These are phyloP conservation scores for Myotis brandtii DNA, from an alignment of 2,113 vertebrate species.

Conservation along the genomic window DNA sequence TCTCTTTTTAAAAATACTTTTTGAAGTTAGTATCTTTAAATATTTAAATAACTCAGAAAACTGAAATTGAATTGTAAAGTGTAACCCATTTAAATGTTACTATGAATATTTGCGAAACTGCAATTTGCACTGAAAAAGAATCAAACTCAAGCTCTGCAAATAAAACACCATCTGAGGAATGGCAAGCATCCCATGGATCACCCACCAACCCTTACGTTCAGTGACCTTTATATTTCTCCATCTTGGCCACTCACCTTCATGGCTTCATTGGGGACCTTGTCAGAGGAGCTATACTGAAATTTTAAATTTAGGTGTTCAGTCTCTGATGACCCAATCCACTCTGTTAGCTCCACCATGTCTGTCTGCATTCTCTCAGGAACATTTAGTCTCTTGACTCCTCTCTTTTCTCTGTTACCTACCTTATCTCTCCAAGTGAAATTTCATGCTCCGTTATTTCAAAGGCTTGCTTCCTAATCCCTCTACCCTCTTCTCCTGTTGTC, in stretches of 20 bases:
- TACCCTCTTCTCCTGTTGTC: neutral
- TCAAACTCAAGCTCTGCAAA: neutral
- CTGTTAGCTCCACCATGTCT: neutral
- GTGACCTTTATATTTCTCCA: neutral
- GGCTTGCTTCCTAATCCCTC: neutral
- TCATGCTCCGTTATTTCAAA: neutral
- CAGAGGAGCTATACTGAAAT: neutral
- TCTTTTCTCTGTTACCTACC: neutral
- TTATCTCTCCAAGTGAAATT: neutral
- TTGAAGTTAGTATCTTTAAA: constrained; percentile 48
- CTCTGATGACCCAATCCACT: neutral
- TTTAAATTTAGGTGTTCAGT: neutral
- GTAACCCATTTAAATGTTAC: constrained; percentile 4
- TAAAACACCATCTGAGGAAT: neutral
- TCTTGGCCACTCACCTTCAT: neutral
- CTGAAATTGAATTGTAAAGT: neutral
- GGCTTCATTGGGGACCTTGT: neutral
- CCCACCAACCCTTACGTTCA: neutral
- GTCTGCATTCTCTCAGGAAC: neutral
- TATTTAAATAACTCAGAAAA: constrained; percentile 38
- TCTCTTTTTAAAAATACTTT: constrained; percentile 49
- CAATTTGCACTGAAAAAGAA: neutral
- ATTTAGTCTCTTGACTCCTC: neutral
- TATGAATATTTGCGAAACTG: neutral
- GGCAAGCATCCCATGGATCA: neutral